phyloP scores from a whole-genome alignment of 23 tunicate genomes.

The Halocynthia roretzi region DNA sequence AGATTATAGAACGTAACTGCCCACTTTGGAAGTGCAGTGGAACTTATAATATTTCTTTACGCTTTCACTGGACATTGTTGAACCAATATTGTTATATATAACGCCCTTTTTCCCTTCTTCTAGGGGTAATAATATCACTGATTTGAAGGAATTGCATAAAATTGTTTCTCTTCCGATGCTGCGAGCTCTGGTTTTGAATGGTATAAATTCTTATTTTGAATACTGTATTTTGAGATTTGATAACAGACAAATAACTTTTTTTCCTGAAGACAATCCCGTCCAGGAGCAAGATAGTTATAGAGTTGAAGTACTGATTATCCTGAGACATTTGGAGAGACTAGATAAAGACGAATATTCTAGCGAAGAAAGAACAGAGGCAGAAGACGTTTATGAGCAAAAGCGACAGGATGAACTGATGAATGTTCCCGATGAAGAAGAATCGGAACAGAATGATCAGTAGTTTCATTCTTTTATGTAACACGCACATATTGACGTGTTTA shows the following conservation, averaged over 20 bases:
- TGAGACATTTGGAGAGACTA: slow-evolving; percentile 65
- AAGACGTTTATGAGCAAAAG: slow-evolving; percentile 77
- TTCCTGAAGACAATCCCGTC: slow-evolving; percentile 50
- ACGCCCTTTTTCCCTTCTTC: not conserved
- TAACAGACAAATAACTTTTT: not conserved
- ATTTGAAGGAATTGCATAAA: slow-evolving; percentile 55
- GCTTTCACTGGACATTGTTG: too few relatives aligned
- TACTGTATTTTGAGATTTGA: too few relatives aligned
- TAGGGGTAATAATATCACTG: slow-evolving; percentile 62
- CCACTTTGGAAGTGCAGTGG: too few relatives aligned
- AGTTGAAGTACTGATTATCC: slow-evolving; percentile 59
- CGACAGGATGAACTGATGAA: slow-evolving; percentile 66
- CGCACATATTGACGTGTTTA: too few relatives aligned
- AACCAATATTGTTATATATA: not conserved
- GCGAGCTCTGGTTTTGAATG: slow-evolving; percentile 57
- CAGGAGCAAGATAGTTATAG: slow-evolving; percentile 79
- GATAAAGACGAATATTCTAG: slow-evolving; percentile 84
- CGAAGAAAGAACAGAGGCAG: slow-evolving; percentile 89
- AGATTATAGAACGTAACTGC: too few relatives aligned
- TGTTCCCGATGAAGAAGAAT: slow-evolving; percentile 36
- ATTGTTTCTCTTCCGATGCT: slow-evolving; percentile 55
- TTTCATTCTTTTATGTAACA: too few relatives aligned
- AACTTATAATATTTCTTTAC: too few relatives aligned
- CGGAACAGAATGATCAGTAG: not conserved
- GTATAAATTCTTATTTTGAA: slow-evolving; percentile 3